Base-by-base conservation (phyloP, 2,113 vertebrate genomes). In the Xiphophorus hellerii region DNA sequence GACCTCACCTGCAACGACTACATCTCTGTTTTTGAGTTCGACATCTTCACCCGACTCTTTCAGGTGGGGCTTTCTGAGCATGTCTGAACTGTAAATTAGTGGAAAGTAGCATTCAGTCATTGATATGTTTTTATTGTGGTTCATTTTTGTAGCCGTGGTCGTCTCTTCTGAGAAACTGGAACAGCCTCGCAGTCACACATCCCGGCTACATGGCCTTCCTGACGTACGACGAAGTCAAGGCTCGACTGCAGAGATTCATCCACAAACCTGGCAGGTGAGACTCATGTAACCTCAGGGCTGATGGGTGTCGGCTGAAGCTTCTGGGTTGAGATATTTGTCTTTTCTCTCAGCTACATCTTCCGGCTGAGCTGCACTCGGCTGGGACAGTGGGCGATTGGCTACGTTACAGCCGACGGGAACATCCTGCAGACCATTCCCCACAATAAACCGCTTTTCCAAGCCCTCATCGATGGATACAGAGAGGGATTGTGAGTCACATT, bases 381-480 rank as follows among this genome's bases (percentile, higher is more conserved):
- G 17, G 98, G 98, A 66, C 98, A 99, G 91, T 99, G 98, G 98
- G 98, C 98, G 7, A 99, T 99, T 48, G 98, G 98, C 76, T 99
- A 99, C 0, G 98, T 99, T 83, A 99, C 98, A 1, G 98, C 97
- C 5, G 98, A 99, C 37, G 98, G 98, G 30, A 99, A 99, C 92
- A 99, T 99, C 76, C 96, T 99, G 54, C 98, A 99, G 94, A 99
- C 98, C 81, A 99, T 99, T 87, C 98, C 98, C 51, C 97, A 99
- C 88, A 99, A 99, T 92, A 99, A 99, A 88, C 98, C 98, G 25
- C 97, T 99, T 66, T 99, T 99, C 84, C 98, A 99, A 90, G 98
- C 98, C 35, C 96, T 99, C 91, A 98, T 99, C 25, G 98, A 99
- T 74, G 98, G 98, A 88, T 99, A 98, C 94, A 96, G 97, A 95